Evolutionary conservation across 2,888 invertebrate genomes (phyloP).

Genomic region (Endomychus coccineus): DNA sequence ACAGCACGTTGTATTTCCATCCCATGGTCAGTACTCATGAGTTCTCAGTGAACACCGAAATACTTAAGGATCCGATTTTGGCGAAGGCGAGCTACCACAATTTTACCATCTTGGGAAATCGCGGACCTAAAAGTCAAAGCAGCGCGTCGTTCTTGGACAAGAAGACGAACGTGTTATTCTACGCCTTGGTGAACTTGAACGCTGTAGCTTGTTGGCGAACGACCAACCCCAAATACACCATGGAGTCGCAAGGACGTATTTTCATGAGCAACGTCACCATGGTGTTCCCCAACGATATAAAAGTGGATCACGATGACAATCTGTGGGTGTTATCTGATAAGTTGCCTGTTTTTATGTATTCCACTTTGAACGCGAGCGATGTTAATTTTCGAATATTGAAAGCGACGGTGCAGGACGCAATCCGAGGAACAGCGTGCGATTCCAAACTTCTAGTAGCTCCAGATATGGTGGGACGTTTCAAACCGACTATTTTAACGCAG

Average conservation of each 20-base stretch:
- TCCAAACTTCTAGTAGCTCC: conserved; percentile 42
- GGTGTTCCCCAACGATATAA: conserved; percentile 72
- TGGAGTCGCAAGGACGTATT: conserved; percentile 64
- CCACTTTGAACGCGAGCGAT: conserved; percentile 52
- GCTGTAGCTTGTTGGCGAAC: conserved; percentile 75
- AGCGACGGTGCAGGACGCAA: conserved; percentile 60
- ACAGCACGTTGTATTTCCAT: conserved; percentile 70
- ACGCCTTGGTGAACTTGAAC: conserved; percentile 65
- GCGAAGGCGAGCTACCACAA: conserved; percentile 52
- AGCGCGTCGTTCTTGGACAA: conserved; percentile 66
- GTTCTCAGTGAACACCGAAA: conserved; percentile 64
- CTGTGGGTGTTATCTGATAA: conserved; percentile 70
- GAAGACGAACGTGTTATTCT: conserved; percentile 65
- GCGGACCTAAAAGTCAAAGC: conserved; percentile 67
- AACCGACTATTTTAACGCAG: conserved; percentile 10
- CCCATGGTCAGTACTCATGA: conserved; percentile 71
- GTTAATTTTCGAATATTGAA: conserved; percentile 66
- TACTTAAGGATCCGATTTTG: conserved; percentile 51
- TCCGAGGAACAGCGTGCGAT: conserved; percentile 65
- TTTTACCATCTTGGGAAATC: conserved; percentile 59
- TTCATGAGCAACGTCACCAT: conserved; percentile 63
- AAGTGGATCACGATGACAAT: conserved; percentile 63
- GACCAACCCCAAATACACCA: conserved; percentile 57
- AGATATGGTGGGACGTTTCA: conserved; percentile 23
- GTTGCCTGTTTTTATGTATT: conserved; percentile 64